Conservation (phyloP, 2,888 invertebrate genomes). For the Lasioglossum lativentre region DNA sequence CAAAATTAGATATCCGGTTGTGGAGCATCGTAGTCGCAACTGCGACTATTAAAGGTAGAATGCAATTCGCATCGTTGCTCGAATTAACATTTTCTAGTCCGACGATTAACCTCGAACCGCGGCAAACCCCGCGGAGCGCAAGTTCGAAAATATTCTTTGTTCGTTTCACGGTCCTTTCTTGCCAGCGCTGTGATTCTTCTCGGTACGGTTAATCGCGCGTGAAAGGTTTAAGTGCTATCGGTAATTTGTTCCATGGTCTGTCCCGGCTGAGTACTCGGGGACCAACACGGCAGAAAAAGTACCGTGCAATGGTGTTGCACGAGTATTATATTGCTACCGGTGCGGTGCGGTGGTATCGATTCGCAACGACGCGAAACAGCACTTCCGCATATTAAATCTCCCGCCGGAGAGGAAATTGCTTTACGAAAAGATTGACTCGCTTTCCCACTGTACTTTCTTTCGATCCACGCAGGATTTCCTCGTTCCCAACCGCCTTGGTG, state of each 20-base stretch:
- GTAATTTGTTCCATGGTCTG: conserved; percentile 1
- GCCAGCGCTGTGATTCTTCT: conserved; percentile 1
- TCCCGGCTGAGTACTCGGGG: neutral
- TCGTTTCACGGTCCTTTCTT: conserved; percentile 2
- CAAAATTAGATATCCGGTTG: neutral
- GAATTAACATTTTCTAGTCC: neutral
- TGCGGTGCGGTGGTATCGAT: conserved; percentile 33
- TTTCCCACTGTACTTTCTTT: neutral
- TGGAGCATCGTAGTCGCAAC: neutral
- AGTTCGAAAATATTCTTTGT: conserved; percentile 10
- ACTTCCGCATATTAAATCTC: conserved; percentile 45
- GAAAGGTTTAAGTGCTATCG: conserved; percentile 37
- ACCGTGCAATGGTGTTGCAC: conserved; percentile 1
- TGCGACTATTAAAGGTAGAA: neutral
- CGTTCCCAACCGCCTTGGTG: neutral
- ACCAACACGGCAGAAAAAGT: conserved; percentile 2
- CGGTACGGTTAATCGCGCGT: conserved; percentile 19
- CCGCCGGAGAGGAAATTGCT: conserved; percentile 32
- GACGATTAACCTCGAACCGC: neutral
- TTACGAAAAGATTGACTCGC: conserved; percentile 5
- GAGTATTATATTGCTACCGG: conserved; percentile 23
- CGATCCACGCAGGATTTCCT: neutral
- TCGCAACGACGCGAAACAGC: conserved; percentile 45
- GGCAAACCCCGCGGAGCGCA: neutral
- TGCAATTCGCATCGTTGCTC: neutral